A percentile compares a stretch with the other conserved stretches of the same genome.
Evolutionary conservation across 2,888 invertebrate species (phyloP).

Genomic region (Muscina levida): DNA sequence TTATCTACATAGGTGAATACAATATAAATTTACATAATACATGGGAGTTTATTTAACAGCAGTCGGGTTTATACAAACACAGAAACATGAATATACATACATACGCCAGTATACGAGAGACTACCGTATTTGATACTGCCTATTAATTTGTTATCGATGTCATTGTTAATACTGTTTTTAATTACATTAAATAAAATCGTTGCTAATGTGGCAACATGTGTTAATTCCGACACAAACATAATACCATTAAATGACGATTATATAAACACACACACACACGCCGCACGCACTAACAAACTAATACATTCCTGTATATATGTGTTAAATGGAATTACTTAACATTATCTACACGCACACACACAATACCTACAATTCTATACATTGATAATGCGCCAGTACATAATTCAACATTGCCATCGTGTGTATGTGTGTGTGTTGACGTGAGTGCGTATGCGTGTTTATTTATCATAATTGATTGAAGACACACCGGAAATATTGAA

Average conservation of each 20-base stretch:
- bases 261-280: conserved; percentile 24
- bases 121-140: conserved; percentile 46
- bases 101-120: not conserved
- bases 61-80: not conserved
- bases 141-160: conserved; percentile 63
- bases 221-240: conserved; percentile 59
- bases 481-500: conserved; percentile 56
- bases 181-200: conserved; percentile 60
- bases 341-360: not conserved
- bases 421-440: not conserved
- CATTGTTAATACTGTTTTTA: conserved; percentile 61
- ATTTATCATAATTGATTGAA: conserved; percentile 54
- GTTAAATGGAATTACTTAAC: conserved; percentile 49
- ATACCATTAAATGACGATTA: conserved; percentile 44
- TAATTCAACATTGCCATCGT: not conserved
- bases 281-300: not conserved
- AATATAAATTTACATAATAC: too few relatives aligned
- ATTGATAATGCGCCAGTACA: not conserved
- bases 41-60: too few relatives aligned
- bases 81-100: not conserved
- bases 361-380: not conserved
- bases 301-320: conserved; percentile 1
- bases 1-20: too few relatives aligned
- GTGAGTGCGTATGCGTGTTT: conserved; percentile 27
- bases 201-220: conserved; percentile 64